These are phyloP conservation scores for Lordiphosa andalusiaca DNA, from an alignment of 2,888 invertebrate species.

Conservation along the genomic window DNA sequence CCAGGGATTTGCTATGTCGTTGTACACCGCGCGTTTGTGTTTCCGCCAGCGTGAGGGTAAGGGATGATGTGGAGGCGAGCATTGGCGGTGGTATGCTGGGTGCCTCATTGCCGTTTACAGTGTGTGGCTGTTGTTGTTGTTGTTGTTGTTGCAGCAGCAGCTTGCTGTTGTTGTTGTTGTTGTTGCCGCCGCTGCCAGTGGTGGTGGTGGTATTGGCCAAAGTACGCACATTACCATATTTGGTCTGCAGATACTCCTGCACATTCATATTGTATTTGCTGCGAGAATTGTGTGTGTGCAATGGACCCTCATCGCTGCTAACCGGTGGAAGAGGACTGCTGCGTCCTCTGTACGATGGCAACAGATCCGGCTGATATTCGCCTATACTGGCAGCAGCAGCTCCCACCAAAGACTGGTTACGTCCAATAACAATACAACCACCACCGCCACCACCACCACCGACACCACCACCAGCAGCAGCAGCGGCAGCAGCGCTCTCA, in stretches of 20 bases:
- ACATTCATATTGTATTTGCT: constrained; percentile 41
- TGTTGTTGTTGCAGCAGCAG: not conserved
- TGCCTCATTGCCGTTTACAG: not conserved
- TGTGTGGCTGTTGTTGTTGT: too few relatives aligned
- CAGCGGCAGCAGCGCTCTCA: not conserved
- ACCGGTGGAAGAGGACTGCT: not conserved
- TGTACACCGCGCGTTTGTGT: constrained; percentile 23
- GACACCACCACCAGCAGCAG: too few relatives aligned
- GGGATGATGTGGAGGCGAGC: constrained; percentile 2
- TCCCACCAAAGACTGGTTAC: not conserved
- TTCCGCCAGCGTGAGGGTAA: constrained; percentile 3
- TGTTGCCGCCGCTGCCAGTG: not conserved
- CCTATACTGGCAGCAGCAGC: constrained; percentile 5
- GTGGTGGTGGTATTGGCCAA: not conserved
- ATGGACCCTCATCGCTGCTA: too few relatives aligned
- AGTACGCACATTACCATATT: constrained; percentile 32
- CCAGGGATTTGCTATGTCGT: constrained; percentile 47
- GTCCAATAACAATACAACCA: too few relatives aligned
- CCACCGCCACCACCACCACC: not conserved
- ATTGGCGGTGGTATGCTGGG: constrained; percentile 1
- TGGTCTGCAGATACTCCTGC: constrained; percentile 39
- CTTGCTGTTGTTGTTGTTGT: not conserved
- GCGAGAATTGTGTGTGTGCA: constrained; percentile 8
- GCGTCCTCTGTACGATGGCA: constrained; percentile 18
- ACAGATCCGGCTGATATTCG: constrained; percentile 34